phyloP scores from a whole-genome alignment of 35 echinoderm and acorn worm genomes.

The Patiria miniata region DNA sequence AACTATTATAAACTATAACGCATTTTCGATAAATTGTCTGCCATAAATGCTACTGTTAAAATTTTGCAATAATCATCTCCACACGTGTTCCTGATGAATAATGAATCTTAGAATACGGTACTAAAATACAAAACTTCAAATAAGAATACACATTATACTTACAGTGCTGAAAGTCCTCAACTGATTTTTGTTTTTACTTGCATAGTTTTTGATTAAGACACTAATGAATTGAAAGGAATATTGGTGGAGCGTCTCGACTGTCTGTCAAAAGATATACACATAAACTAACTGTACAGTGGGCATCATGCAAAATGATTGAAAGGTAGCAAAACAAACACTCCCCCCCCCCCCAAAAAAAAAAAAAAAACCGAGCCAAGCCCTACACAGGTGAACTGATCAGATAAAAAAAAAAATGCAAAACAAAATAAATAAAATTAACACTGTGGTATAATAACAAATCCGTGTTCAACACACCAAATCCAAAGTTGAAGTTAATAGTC shows the following conservation, averaged over 20 bases:
- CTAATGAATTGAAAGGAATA: conserved; percentile 29
- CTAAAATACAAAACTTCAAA: conserved; percentile 21
- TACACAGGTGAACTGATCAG: no score
- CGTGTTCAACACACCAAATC: no score
- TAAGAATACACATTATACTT: conserved; percentile 27
- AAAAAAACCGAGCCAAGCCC: no score
- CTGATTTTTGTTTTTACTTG: conserved; percentile 12
- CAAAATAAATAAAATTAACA: no score
- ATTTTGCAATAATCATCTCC: neutral
- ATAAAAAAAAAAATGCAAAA: no score
- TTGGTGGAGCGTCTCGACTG: neutral
- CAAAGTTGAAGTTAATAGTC: no score
- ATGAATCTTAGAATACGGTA: conserved; percentile 4
- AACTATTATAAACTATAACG: no score
- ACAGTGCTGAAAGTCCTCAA: conserved; percentile 25
- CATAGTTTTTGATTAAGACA: conserved; percentile 27
- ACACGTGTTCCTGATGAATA: conserved; percentile 14
- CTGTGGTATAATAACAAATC: no score
- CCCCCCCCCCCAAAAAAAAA: no score
- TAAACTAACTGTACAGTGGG: neutral
- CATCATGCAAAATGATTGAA: no score
- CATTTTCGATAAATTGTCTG: no score
- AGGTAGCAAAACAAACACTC: no score
- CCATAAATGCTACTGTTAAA: neutral
- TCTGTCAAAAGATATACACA: neutral